Evolutionary conservation across 1,140 invertebrate species (phyloP).

Genomic region (Drosophila bifasciata): DNA sequence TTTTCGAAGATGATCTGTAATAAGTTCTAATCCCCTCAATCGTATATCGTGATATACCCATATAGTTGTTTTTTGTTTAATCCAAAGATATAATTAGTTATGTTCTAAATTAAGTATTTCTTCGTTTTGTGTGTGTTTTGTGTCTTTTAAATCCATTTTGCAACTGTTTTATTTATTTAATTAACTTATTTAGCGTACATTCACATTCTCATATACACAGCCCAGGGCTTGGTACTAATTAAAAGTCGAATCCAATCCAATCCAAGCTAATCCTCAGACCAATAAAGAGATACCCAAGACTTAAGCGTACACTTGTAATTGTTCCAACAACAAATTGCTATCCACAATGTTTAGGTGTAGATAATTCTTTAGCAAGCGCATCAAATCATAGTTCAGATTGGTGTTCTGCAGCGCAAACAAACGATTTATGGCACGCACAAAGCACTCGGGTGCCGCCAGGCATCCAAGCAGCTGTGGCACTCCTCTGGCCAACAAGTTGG

Average conservation of each 20-base stretch:
- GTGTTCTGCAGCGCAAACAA: conserved; percentile 45
- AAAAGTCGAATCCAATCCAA: neutral
- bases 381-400: conserved; percentile 32
- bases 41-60: neutral
- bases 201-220: conserved; percentile 8
- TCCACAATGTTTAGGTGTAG: conserved; percentile 12
- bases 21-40: conserved; percentile 3
- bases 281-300: conserved; percentile 39
- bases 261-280: neutral
- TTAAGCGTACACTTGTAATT: conserved; percentile 29
- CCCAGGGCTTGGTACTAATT: neutral
- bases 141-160: too few relatives aligned
- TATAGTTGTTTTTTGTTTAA: conserved; percentile 2
- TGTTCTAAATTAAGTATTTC: conserved; percentile 4
- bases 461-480: conserved; percentile 6
- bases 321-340: conserved; percentile 27
- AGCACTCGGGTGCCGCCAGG: neutral
- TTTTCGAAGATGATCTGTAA: conserved; percentile 79
- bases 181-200: neutral
- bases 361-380: conserved; percentile 50
- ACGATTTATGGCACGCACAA: conserved; percentile 48
- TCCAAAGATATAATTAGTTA: neutral
- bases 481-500: conserved; percentile 50
- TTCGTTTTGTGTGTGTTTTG: neutral
- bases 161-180: conserved; percentile 22